These are phyloP conservation scores for Tribolium madens DNA, from an alignment of 1,140 invertebrate species.

Conservation along the genomic window DNA sequence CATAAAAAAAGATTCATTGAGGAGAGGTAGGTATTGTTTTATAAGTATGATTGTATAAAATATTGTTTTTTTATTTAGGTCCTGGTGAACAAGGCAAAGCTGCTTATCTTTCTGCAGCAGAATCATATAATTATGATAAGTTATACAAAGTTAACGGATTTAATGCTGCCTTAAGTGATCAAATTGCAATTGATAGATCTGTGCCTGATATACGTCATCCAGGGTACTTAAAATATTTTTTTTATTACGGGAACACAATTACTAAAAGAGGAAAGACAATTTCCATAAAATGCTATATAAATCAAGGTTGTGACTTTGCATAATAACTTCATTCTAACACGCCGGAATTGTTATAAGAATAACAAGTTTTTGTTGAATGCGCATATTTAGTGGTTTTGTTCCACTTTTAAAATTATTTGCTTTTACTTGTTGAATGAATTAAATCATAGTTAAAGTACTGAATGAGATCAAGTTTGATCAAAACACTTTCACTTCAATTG, in stretches of 20 bases:
- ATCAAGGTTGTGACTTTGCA: not conserved
- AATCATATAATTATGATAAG: constrained; percentile 74
- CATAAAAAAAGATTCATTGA: constrained; percentile 76
- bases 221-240: constrained; percentile 70
- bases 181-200: constrained; percentile 86
- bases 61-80: constrained; percentile 64
- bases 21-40: constrained; percentile 68
- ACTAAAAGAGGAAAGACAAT: not conserved
- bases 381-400: not conserved
- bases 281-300: not conserved
- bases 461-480: not conserved
- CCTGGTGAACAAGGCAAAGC: constrained; percentile 81
- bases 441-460: not conserved
- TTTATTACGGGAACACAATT: not conserved
- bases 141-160: constrained; percentile 87
- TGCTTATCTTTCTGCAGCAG: constrained; percentile 71
- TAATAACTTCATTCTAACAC: not conserved
- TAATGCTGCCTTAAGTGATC: constrained; percentile 90
- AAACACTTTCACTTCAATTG: not conserved
- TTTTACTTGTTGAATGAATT: not conserved
- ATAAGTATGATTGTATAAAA: too few species aligned
- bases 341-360: not conserved
- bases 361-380: not conserved
- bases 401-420: not conserved
- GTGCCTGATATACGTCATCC: constrained; percentile 85